Evolutionary conservation across 2,797 vertebrate genomes (phyloP).

Genomic region (Sebastes nivosus): DNA sequence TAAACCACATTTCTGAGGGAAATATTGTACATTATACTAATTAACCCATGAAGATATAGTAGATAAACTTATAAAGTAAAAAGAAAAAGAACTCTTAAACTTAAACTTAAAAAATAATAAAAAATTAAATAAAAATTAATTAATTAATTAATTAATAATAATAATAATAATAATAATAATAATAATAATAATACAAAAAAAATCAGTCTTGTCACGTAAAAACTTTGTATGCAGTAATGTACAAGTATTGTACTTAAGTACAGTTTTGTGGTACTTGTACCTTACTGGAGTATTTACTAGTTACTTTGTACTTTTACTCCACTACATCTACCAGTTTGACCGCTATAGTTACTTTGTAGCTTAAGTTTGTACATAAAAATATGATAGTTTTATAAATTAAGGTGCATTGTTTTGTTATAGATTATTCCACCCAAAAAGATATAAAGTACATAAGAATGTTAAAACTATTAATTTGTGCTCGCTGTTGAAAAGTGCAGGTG

Average conservation of each 20-base stretch:
- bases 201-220: too few species aligned
- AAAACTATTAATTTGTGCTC: accelerated
- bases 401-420: neutral
- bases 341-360: neutral
- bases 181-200: too few species aligned
- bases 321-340: neutral
- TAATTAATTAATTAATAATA: too few species aligned
- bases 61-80: neutral
- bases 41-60: neutral
- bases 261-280: neutral
- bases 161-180: too few species aligned
- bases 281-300: neutral
- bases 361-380: neutral
- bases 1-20: neutral
- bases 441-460: neutral
- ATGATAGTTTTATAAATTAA: neutral
- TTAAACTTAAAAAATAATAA: too few species aligned
- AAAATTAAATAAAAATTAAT: too few species aligned
- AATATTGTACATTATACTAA: neutral
- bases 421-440: neutral
- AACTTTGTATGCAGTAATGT: too few species aligned
- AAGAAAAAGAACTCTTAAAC: too few species aligned
- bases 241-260: neutral
- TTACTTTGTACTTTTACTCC: neutral
- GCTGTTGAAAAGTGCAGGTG: neutral